These are phyloP conservation scores for Spisula subtruncata DNA, from an alignment of 2,888 invertebrate species.

Conservation along the genomic window DNA sequence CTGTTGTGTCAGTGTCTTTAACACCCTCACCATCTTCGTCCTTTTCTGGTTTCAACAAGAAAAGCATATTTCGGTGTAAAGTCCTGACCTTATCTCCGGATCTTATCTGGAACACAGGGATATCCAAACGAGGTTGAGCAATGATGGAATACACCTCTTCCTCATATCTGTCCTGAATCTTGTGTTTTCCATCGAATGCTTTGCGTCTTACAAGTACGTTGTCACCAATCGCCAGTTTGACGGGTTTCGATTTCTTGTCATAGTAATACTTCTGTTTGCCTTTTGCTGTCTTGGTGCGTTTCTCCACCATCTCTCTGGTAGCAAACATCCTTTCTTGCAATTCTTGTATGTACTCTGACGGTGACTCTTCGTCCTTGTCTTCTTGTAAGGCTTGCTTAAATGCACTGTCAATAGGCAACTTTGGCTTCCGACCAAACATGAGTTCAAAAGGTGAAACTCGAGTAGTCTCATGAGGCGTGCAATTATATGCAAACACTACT, in stretches of 20 bases:
- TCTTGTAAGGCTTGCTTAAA: conserved; percentile 19
- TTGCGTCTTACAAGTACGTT: conserved; percentile 43
- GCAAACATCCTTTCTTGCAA: conserved; percentile 29
- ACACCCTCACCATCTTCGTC: background rate
- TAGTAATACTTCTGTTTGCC: conserved; percentile 36
- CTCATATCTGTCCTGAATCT: conserved; percentile 45
- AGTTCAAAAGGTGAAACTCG: conserved; percentile 34
- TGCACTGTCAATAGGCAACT: conserved; percentile 31
- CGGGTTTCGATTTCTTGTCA: conserved; percentile 32
- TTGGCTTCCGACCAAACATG: conserved; percentile 43
- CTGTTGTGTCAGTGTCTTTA: background rate
- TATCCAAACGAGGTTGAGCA: background rate
- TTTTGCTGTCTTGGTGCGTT: conserved; percentile 27
- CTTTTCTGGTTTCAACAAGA: background rate
- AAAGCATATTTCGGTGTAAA: background rate
- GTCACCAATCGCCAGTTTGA: conserved; percentile 34
- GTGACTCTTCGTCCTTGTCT: background rate
- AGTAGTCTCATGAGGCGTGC: conserved; percentile 39
- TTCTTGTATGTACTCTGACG: conserved; percentile 22
- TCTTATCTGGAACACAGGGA: conserved; percentile 24
- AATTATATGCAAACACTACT: conserved; percentile 38
- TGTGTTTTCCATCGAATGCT: conserved; percentile 36
- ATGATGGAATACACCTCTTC: conserved; percentile 21
- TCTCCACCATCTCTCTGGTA: conserved; percentile 30
- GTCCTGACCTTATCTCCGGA: background rate